Base-by-base conservation (phyloP, 2,113 vertebrate species). In the Thamnophis sirtalis region DNA sequence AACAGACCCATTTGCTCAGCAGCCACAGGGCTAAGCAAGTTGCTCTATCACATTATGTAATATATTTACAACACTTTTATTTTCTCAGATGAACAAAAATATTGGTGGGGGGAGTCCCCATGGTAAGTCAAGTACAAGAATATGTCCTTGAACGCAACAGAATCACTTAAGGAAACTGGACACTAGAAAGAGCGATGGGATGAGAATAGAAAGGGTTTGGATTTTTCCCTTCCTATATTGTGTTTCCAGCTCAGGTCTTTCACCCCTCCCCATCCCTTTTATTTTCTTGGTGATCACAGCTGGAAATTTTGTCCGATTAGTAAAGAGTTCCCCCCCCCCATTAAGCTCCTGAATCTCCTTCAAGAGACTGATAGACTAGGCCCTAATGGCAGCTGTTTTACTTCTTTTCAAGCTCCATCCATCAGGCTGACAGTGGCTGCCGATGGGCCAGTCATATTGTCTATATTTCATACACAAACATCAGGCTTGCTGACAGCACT, bases 381-480 rank as follows among this genome's bases (percentile, higher is more conserved):
- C 97, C 96, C 97, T 98, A 98, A 97, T 95, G 94, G 97, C 96
- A 96, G 95, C 96, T 96, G 96, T 96, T 98, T 97, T 96, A 96
- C 97, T 98, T 97, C 98, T 98, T 98, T 97, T 97, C 97, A 98
- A 98, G 98, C 97, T 96, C 98, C 98, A 99, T 99, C 98, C 98
- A 99, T 99, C 98, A 99, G 98, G 97, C 98, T 99, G 98, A 98
- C 98, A 98, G 98, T 98, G 98, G 98, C 98, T 98, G 98, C 98
- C 98, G 98, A 98, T 98, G 98, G 98, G 98, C 97, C 97, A 97
- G 98, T 98, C 98, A 94, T 98, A 98, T 98, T 98, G 98, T 98
- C 98, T 98, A 98, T 99, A 99, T 99, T 99, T 99, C 98, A 99
- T 98, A 98, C 98, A 98, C 98, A 99, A 98, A 98, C 98, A 99